Percentiles rank a stretch among this genome's conserved stretches.
Conservation (phyloP, 2,797 vertebrate genomes). For the Intellagama lesueurii region DNA sequence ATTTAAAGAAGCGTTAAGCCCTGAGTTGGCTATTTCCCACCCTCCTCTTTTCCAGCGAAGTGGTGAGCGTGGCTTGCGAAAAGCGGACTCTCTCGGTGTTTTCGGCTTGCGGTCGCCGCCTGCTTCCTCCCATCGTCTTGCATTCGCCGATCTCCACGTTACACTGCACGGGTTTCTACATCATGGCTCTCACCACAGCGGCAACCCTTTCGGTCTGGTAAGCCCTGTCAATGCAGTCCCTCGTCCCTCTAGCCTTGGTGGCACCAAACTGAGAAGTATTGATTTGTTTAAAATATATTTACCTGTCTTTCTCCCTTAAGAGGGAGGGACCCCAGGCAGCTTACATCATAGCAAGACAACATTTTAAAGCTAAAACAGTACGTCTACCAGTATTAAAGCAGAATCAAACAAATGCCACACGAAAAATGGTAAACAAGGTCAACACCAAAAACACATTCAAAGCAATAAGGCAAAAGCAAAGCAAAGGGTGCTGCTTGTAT, state of each 20-base stretch:
- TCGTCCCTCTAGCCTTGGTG: no score
- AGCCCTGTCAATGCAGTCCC: conserved; percentile 40
- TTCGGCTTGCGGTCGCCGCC: conserved; percentile 91
- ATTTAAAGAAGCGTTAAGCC: not conserved
- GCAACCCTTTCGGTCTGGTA: conserved; percentile 95
- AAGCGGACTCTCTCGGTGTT: conserved; percentile 93
- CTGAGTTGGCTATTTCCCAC: not conserved
- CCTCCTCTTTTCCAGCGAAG: conserved; percentile 79
- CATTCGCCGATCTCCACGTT: conserved; percentile 89
- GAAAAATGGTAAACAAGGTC: no score
- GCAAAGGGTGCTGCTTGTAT: no score
- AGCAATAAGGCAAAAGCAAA: no score
- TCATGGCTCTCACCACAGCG: conserved; percentile 92
- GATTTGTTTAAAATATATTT: no score
- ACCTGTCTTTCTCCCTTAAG: no score
- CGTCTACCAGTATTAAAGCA: no score
- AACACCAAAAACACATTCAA: no score
- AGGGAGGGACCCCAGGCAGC: no score
- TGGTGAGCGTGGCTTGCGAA: conserved; percentile 91
- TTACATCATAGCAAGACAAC: no score
- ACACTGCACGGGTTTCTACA: conserved; percentile 90
- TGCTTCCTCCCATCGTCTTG: conserved; percentile 92
- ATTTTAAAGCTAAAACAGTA: no score
- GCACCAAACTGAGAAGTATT: not conserved
- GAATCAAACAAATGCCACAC: no score